phyloP scores from a whole-genome alignment of 2,113 vertebrate species.

The Trinectes maculatus region DNA sequence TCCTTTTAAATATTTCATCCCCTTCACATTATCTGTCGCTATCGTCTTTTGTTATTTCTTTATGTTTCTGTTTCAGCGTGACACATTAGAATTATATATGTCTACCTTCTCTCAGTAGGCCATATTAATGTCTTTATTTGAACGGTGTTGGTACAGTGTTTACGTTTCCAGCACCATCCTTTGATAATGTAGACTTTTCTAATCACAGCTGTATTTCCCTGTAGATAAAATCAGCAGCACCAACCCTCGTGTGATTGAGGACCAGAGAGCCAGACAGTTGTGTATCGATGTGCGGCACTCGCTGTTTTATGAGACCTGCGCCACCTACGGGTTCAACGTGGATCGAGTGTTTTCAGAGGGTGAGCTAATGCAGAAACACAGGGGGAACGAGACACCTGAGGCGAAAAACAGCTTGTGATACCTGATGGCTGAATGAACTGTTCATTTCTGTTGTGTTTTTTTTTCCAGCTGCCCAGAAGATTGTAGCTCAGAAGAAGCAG shows the following conservation, averaged over 20 bases:
- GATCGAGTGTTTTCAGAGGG: conserved; percentile 94
- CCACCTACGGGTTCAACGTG: conserved; percentile 96
- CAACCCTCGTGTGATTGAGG: conserved; percentile 90
- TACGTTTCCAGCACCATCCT: too few relatives aligned
- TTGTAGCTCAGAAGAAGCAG: conserved; percentile 88
- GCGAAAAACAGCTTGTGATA: too few relatives aligned
- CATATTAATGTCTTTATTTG: not conserved
- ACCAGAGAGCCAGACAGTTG: conserved; percentile 87
- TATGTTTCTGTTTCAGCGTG: too few relatives aligned
- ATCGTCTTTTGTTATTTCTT: too few relatives aligned
- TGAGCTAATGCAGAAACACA: conserved; percentile 57
- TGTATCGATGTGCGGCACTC: conserved; percentile 89
- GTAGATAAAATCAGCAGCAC: conserved; percentile 92
- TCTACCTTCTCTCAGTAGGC: not conserved
- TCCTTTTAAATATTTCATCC: too few relatives aligned
- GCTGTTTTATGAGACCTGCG: conserved; percentile 95
- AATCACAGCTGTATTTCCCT: not conserved
- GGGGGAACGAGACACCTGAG: not conserved
- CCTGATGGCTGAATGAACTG: too few relatives aligned
- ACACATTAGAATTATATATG: too few relatives aligned
- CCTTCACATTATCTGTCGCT: too few relatives aligned
- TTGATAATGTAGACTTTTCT: not conserved
- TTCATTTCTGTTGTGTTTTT: not conserved
- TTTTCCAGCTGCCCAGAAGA: conserved; percentile 90
- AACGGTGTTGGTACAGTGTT: not conserved